Percentiles rank a stretch among this genome's conserved stretches.
phyloP scores from a whole-genome alignment of 2,797 vertebrate species.

The Anguilla obscura region DNA sequence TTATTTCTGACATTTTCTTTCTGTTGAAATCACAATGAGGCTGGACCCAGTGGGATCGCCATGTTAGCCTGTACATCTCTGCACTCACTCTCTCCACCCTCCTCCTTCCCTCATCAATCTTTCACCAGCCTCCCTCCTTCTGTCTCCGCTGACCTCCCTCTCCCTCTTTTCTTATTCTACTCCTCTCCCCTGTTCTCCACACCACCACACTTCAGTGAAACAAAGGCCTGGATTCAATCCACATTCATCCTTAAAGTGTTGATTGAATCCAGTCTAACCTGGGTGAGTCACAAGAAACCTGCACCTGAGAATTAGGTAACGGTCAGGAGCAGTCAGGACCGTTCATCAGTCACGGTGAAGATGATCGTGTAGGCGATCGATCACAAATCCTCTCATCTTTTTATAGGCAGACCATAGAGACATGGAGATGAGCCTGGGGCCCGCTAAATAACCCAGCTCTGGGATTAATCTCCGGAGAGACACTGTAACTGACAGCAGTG shows the following conservation, averaged over 20 bases:
- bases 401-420: slow-evolving; percentile 18
- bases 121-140: slow-evolving; percentile 34
- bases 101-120: slow-evolving; percentile 20
- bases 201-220: neutral
- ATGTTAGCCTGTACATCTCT: neutral
- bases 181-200: neutral
- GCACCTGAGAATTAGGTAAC: neutral
- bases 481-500: neutral
- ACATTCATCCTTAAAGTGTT: neutral
- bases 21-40: slow-evolving; percentile 50
- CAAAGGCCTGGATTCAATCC: neutral
- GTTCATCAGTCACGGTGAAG: neutral
- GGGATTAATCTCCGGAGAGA: neutral
- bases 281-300: neutral
- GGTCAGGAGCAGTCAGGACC: neutral
- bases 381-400: neutral
- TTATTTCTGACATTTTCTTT: slow-evolving; percentile 38
- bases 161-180: slow-evolving; percentile 20
- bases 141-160: slow-evolving; percentile 52
- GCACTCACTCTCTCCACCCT: slow-evolving; percentile 16
- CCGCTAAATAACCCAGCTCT: neutral
- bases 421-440: neutral
- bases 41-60: slow-evolving; percentile 34
- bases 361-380: neutral
- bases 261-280: neutral